A percentile compares a stretch with the other conserved stretches of the same genome.
Conservation (phyloP, 2,113 vertebrate genomes). For the Phalacrocorax pelagicus region DNA sequence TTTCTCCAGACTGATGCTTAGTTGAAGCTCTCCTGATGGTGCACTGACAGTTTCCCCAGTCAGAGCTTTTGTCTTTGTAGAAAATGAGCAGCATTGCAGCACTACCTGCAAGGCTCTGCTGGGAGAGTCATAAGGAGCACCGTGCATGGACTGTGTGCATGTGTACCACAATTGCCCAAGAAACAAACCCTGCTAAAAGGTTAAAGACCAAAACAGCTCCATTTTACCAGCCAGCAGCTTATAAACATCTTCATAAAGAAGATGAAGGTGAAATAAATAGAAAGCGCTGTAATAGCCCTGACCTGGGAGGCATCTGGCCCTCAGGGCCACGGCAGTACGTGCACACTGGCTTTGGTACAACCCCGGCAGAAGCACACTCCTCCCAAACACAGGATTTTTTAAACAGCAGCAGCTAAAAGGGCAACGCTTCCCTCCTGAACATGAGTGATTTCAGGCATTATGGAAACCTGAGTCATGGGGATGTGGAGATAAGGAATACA, state of each 20-base stretch:
- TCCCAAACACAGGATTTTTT: not conserved
- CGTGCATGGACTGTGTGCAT: not conserved
- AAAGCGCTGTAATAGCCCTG: not conserved
- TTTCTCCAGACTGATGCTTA: not conserved
- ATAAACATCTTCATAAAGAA: not conserved
- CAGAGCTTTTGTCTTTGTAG: not conserved
- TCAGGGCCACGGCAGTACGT: accelerated
- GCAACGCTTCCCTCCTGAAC: not conserved
- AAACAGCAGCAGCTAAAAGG: not conserved
- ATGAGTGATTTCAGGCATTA: not conserved
- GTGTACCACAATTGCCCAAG: not conserved
- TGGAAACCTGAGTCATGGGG: not conserved
- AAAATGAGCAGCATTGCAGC: not conserved
- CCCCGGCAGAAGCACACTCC: not conserved
- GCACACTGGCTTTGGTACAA: not conserved
- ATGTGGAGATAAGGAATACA: not conserved
- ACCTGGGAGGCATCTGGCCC: not conserved
- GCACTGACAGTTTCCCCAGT: not conserved
- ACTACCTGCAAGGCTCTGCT: not conserved
- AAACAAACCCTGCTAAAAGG: not conserved
- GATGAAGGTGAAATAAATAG: not conserved
- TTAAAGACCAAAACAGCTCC: not conserved
- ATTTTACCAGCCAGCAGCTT: not conserved
- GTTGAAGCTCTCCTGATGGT: not conserved
- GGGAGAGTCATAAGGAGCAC: not conserved